Evolutionary conservation across 2,888 invertebrate species (phyloP).

Genomic region (Serripes groenlandicus): DNA sequence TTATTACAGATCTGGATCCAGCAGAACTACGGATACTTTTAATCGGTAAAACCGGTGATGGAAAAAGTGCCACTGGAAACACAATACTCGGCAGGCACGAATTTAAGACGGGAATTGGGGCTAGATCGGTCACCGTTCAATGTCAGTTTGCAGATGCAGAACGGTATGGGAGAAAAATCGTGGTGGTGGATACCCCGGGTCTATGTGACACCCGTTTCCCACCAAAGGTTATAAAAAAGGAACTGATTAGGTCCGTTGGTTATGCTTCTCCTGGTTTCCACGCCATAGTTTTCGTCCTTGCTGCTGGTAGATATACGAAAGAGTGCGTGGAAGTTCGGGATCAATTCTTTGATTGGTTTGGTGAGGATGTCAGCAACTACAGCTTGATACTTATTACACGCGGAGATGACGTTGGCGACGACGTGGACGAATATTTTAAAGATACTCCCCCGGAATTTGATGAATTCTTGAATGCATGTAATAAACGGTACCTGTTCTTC

Average conservation of each 20-base stretch:
- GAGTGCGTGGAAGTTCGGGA: constrained; percentile 27
- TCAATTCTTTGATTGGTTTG: constrained; percentile 17
- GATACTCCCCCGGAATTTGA: neutral
- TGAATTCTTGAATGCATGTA: constrained; percentile 18
- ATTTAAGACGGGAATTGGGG: too few relatives aligned
- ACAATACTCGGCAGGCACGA: too few relatives aligned
- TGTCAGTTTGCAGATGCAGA: constrained; percentile 7
- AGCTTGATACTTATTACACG: constrained; percentile 36
- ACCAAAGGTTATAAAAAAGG: constrained; percentile 5
- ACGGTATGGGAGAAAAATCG: constrained; percentile 24
- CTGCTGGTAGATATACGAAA: constrained; percentile 28
- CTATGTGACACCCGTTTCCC: constrained; percentile 35
- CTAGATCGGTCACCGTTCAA: constrained; percentile 23
- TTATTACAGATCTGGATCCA: too few relatives aligned
- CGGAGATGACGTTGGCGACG: constrained; percentile 15
- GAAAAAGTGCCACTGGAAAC: too few relatives aligned
- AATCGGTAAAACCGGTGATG: too few relatives aligned
- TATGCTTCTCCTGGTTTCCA: constrained; percentile 32
- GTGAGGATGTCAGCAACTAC: constrained; percentile 10
- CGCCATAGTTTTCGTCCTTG: constrained; percentile 36
- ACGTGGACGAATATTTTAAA: neutral
- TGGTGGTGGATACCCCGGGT: constrained; percentile 48
- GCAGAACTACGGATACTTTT: too few relatives aligned
- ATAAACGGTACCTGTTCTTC: constrained; percentile 19
- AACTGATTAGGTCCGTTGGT: constrained; percentile 22